Base-by-base conservation (phyloP, 1,140 invertebrate species). In the Dendroctonus ponderosae region DNA sequence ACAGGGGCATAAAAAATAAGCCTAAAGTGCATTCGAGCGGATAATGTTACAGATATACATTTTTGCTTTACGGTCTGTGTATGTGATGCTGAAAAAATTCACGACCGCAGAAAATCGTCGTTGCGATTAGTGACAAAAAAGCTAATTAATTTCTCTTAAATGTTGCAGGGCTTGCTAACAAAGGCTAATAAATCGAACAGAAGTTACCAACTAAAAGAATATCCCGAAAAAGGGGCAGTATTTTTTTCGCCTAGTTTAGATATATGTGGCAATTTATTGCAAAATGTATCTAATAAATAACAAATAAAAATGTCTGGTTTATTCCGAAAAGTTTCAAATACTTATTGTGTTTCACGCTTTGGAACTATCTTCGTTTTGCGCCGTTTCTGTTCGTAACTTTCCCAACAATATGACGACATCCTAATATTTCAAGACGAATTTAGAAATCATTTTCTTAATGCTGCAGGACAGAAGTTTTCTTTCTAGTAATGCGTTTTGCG, bases 1-100 rank as follows among this genome's bases (percentile, higher is more conserved):
- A 44, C 64, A 50, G 14, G 9, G 39, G 53, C 15, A 53, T 43
- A 58, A 65, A 66, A 66, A 66, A 66, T 66, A 52, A 66, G 54
- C 58, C 51, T 66, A 42, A 53, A 42, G 48, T 62, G 49, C 60
- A 62, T 51, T 40, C 9, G 60, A n/a, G 50, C 50, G 60, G 40
- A 53, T 62, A 62, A 62, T 52, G 58, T 61, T 8, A 44, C 42
- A 58, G 6, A 58, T 58, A 14, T 42, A 58, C 44, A 43, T 58
- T 58, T 58, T 11, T 44, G 26, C 26, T 26, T 26, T 26, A 26
- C 26, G 26, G 26, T 26, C 26, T 26, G 26, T 26, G 3, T 26
- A 26, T 26, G 26, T 26, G 3, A 26, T 26, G 26, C 3, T 26
- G 3, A 26, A 3, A 26, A 26, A 26, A 26, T 26, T 2, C 3